A percentile compares a stretch with the other conserved stretches of the same genome.
These are phyloP conservation scores for Saturnia japonica DNA, from an alignment of 2,888 invertebrate species.

Conservation along the genomic window DNA sequence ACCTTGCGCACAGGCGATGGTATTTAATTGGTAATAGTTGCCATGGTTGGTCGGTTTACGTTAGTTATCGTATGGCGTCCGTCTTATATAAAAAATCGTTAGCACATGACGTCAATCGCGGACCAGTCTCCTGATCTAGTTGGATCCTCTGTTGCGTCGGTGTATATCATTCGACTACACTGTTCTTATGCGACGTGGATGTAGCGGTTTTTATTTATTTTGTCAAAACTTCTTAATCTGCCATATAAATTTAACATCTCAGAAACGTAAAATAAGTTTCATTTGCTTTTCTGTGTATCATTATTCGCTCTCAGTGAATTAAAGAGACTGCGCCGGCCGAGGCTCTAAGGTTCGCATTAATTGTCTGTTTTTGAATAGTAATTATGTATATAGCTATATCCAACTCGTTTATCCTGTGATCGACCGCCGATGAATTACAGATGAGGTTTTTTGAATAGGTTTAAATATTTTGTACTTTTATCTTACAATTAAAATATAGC, in stretches of 20 bases:
- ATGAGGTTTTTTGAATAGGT: slow-evolving; percentile 65
- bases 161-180: no score
- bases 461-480: slow-evolving; percentile 45
- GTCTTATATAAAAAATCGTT: no score
- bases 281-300: neutral
- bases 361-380: slow-evolving; percentile 70
- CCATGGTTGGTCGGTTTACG: no score
- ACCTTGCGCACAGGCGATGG: no score
- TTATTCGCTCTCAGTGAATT: neutral
- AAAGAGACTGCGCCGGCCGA: slow-evolving; percentile 3
- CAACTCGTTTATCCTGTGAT: slow-evolving; percentile 61
- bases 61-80: no score
- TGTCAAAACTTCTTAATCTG: neutral
- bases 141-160: no score
- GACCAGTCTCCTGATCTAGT: no score
- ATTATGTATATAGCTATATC: slow-evolving; percentile 61
- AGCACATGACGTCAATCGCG: no score
- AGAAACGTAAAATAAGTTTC: neutral
- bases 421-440: slow-evolving; percentile 67
- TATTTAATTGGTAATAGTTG: no score
- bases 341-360: slow-evolving; percentile 44
- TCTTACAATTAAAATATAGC: no score
- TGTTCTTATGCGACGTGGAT: no score
- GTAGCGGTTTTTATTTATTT: neutral
- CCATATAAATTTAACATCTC: neutral